Evolutionary conservation across 2,797 vertebrate species (phyloP), one percentile per base, ranked within the genome.

Genomic region (Microcaecilia unicolor): DNA sequence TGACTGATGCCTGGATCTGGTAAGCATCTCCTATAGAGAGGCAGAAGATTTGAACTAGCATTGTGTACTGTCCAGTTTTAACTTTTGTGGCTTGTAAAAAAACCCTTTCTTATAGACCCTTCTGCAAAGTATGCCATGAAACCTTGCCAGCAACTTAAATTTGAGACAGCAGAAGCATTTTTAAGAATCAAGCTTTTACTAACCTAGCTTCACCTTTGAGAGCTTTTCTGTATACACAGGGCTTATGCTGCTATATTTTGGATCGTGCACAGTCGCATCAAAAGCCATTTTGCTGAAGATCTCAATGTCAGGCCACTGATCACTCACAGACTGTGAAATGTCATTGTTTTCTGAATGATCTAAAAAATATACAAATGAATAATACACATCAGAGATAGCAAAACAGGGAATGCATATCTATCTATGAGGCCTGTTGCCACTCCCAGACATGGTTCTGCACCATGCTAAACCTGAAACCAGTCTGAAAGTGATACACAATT

Each of bases 261-360:
- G 83, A 41, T 97, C 90, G 18, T 78, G 76, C 22, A 92, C 84
- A 13, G 64, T 85, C 52, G 86, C 57, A 55, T 98, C 91, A 70
- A 99, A 98, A 37, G 85, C 58, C 70, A 94, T 74, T 64, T 93
- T 94, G 52, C 80, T 81, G 54, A 98, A 78, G 17, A 86, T 81
- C 75, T 99, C 93, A 11, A 97, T 77, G 58, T 99, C 94, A 2
- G 96, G 96, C 94, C 92, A 96, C 44, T 84, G 85, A 31, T 68
- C 76, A 3, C 72, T n/a, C n/a, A n/a, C n/a, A n/a, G n/a, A n/a
- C n/a, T n/a, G n/a, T n/a, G n/a, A n/a, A n/a, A n/a, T n/a, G n/a
- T 79, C 78, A 2, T 58, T 51, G 22, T 41, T 72, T 28, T 89
- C 78, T 15, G 72, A 52, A 18, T 57, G 54, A 48, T 48, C 72